A percentile compares a stretch with the other conserved stretches of the same genome.
These are phyloP conservation scores for Lethenteron camtschaticum DNA, from an alignment of 2,113 vertebrate species.

Conservation along the genomic window DNA sequence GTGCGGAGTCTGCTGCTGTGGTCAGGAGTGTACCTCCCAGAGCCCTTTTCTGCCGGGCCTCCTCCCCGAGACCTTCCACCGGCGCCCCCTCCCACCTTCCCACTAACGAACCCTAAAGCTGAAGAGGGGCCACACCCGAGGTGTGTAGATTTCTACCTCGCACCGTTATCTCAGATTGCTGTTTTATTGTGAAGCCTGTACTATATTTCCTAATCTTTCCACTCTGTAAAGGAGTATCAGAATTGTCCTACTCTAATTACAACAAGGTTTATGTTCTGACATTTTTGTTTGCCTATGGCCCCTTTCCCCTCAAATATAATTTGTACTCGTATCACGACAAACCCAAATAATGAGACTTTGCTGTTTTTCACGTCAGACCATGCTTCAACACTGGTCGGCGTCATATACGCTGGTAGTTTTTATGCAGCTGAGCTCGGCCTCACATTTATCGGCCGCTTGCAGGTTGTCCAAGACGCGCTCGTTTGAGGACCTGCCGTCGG, in stretches of 20 bases:
- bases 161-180: neutral
- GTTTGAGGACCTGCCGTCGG: neutral
- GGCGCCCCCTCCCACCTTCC: neutral
- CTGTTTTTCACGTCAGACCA: neutral
- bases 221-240: neutral
- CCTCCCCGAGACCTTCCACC: neutral
- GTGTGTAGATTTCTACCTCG: neutral
- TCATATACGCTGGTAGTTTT: neutral
- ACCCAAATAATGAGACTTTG: neutral
- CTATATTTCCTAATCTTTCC: neutral
- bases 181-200: neutral
- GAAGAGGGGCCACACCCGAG: neutral
- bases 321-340: neutral
- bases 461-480: conserved; percentile 2
- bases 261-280: neutral
- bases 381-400: neutral
- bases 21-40: conserved; percentile 81
- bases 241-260: neutral
- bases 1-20: conserved; percentile 79
- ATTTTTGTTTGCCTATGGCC: neutral
- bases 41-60: neutral
- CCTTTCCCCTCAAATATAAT: neutral
- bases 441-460: neutral
- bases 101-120: neutral
- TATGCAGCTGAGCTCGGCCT: neutral